These are phyloP conservation scores for Buceros bicornis DNA, from an alignment of 2,797 vertebrate species.

Conservation along the genomic window DNA sequence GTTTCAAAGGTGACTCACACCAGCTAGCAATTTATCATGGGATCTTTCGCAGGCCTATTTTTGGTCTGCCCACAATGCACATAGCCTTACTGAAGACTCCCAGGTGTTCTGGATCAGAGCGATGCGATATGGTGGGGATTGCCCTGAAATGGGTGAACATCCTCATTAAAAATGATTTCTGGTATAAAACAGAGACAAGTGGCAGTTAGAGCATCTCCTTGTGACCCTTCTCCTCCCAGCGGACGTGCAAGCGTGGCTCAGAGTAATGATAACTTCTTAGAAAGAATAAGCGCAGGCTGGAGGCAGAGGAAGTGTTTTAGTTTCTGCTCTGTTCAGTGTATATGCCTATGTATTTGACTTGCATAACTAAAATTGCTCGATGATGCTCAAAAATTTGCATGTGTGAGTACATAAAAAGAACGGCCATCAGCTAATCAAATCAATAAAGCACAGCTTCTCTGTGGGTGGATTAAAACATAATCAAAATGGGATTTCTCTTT, in stretches of 20 bases:
- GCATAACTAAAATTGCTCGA: background rate
- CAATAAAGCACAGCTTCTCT: background rate
- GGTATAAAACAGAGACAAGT: slow-evolving; percentile 35
- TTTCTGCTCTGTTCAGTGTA: background rate
- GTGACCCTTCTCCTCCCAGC: slow-evolving; percentile 62
- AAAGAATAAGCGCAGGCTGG: slow-evolving; percentile 5
- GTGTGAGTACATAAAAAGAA: background rate
- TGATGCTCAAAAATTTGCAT: background rate
- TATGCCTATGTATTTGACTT: background rate
- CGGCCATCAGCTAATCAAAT: background rate
- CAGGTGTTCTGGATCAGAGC: slow-evolving; percentile 68
- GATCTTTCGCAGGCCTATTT: slow-evolving; percentile 68
- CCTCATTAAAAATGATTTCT: slow-evolving; percentile 80
- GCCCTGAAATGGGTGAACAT: slow-evolving; percentile 51
- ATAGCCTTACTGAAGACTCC: slow-evolving; percentile 64
- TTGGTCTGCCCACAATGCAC: slow-evolving; percentile 23
- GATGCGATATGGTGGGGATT: slow-evolving; percentile 8
- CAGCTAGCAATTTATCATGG: slow-evolving; percentile 70
- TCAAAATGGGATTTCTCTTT: slow-evolving; percentile 15
- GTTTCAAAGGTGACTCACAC: slow-evolving; percentile 73
- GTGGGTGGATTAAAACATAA: background rate
- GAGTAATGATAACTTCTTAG: slow-evolving; percentile 54
- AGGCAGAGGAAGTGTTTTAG: background rate
- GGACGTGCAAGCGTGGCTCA: background rate
- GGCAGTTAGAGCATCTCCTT: slow-evolving; percentile 47